A percentile compares a stretch with the other conserved stretches of the same genome.
phyloP scores from a whole-genome alignment of 2,888 invertebrate genomes.

The Sialis fuliginosa region DNA sequence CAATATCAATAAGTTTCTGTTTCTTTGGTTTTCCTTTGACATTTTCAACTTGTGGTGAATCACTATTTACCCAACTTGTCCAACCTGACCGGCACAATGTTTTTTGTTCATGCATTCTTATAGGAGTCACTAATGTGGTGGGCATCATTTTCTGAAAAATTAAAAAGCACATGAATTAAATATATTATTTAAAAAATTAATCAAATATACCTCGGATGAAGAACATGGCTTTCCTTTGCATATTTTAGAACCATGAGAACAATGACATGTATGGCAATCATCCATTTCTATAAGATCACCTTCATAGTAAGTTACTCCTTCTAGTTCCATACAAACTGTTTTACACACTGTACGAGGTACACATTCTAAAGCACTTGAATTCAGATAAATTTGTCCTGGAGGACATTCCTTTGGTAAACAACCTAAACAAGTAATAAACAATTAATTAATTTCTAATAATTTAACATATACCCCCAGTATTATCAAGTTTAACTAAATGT shows the following conservation, averaged over 20 bases:
- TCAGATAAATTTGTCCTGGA: conserved; percentile 52
- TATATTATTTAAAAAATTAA: not conserved
- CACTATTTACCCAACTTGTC: conserved; percentile 61
- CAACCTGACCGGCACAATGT: conserved; percentile 50
- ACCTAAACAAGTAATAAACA: conserved; percentile 23
- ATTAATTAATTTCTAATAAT: no score
- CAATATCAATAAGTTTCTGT: conserved; percentile 30
- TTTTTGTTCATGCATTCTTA: conserved; percentile 8
- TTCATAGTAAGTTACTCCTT: conserved; percentile 51
- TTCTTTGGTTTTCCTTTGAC: conserved; percentile 11
- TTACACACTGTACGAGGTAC: conserved; percentile 55
- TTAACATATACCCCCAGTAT: no score
- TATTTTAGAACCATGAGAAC: conserved; percentile 46
- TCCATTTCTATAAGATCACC: conserved; percentile 61
- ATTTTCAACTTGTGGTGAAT: conserved; percentile 18
- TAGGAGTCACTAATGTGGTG: not conserved
- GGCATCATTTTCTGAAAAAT: not conserved
- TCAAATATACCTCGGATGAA: conserved; percentile 17
- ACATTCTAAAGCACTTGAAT: conserved; percentile 49
- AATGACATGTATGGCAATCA: conserved; percentile 63
- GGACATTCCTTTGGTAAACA: conserved; percentile 61
- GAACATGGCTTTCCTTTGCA: conserved; percentile 57
- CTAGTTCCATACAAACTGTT: conserved; percentile 48
- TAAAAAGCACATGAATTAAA: not conserved
- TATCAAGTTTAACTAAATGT: no score